A percentile compares a stretch with the other conserved stretches of the same genome.
Conservation (phyloP, 2,797 vertebrate genomes). For the Halcyon leucocephala region DNA sequence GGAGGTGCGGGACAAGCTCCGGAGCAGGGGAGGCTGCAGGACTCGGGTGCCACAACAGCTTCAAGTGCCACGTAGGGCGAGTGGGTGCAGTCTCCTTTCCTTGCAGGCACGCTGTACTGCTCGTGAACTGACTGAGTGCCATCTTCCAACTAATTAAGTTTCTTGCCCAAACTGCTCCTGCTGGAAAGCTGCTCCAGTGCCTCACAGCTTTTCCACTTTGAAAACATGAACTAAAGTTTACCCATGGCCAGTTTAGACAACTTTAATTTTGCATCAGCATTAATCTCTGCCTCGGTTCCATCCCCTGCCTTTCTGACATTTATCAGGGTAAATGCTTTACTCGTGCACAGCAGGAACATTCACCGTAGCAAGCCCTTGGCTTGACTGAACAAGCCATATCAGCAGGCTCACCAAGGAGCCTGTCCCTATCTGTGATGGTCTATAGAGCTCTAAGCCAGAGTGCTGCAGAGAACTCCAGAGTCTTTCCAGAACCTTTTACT, state of each 20-base stretch:
- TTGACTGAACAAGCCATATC: neutral
- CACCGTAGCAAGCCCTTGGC: neutral
- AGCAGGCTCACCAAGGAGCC: neutral
- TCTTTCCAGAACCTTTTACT: neutral
- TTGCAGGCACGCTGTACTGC: neutral
- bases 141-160: constrained; percentile 9
- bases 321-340: neutral
- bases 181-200: neutral
- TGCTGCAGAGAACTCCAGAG: neutral
- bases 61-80: neutral
- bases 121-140: neutral
- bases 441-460: neutral
- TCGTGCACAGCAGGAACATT: neutral
- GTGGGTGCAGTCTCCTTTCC: neutral
- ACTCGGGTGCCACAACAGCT: rapidly evolving
- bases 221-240: neutral
- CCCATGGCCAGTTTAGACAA: constrained; percentile 54
- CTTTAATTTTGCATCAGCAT: constrained; percentile 10
- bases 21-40: neutral
- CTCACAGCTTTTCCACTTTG: constrained; percentile 16
- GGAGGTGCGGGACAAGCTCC: neutral
- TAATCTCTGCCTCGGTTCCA: neutral
- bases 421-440: neutral
- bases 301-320: neutral
- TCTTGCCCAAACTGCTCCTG: constrained; percentile 57